These are phyloP conservation scores for Neofelis nebulosa DNA, from an alignment of 2,113 vertebrate species.

Conservation along the genomic window DNA sequence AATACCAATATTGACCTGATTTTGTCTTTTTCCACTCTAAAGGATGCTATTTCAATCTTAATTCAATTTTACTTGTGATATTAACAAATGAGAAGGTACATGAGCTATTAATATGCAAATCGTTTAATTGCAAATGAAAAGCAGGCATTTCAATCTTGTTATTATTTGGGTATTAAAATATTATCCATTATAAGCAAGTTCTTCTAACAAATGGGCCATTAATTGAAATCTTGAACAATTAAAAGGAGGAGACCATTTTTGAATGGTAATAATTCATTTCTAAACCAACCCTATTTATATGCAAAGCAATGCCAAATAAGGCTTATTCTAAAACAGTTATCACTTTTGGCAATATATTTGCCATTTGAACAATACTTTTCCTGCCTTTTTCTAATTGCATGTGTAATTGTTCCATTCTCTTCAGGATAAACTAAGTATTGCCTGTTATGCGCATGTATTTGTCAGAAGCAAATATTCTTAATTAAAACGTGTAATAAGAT, in stretches of 20 bases:
- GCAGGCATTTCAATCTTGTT: background rate
- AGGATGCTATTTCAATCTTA: background rate
- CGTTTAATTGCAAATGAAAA: slow-evolving; percentile 48
- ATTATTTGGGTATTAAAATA: background rate
- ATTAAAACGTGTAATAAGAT: background rate
- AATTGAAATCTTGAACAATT: background rate
- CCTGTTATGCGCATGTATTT: background rate
- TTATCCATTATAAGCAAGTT: background rate
- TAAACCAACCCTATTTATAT: background rate
- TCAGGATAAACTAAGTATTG: background rate
- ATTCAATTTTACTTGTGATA: slow-evolving; percentile 51
- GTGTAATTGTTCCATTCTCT: background rate
- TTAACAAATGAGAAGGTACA: slow-evolving; percentile 62
- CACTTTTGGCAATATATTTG: background rate
- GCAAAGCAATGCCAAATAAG: background rate
- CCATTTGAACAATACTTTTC: background rate
- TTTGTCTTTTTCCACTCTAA: background rate
- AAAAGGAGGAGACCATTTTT: background rate
- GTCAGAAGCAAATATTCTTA: background rate
- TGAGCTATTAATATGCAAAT: slow-evolving; percentile 51
- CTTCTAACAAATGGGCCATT: background rate
- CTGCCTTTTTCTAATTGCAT: background rate
- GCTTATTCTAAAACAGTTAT: background rate
- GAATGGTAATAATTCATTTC: background rate
- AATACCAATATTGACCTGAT: background rate